Base-by-base conservation (phyloP, 2,113 vertebrate genomes). In the Vidua macroura region DNA sequence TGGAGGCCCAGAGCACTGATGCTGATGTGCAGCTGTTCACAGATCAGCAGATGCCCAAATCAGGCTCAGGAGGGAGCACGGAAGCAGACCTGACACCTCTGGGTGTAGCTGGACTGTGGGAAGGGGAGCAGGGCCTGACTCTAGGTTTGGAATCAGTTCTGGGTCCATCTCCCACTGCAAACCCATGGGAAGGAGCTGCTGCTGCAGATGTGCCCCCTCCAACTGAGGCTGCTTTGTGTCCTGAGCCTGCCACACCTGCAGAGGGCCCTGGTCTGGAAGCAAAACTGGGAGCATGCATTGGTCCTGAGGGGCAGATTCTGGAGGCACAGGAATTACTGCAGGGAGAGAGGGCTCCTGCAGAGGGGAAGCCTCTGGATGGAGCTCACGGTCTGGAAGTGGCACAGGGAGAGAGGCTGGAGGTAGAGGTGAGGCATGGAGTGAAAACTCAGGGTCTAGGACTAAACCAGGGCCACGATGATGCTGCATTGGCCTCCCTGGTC, bases 371-470 rank as follows among this genome's bases (percentile, higher is more conserved):
- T 77, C 58, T 74, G 88, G 68, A 52, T 59, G 69, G 82, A 92
- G 44, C 31, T 90, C 55, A 41, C 5, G 4, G 63, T 48, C 64
- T 86, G 79, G 75, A 75, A 20, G 33, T 21, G 35, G 37, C 23
- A 7, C 80, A 68, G 77, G 85, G 43, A 62, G 56, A 25, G 43
- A 92, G 9, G 53, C 16, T 75, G 77, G 94, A 86, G 80, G 56
- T 56, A 78, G 52, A 11, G 25, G 5, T 0, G 0, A 60, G 41
- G n/a, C 19, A 13, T 53, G 78, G 2, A 25, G 48, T 1, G 1
- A 4, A 44, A 59, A 15, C 12, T 52, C 63, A 37, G 52, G 8
- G 35, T 70, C 30, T 51, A 59, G 78, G 51, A 39, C 18, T 39
- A 41, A 53, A 44, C 6, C 87, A 83, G 67, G 75, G 23, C 56